These are phyloP conservation scores for Anoplopoma fimbria DNA, from an alignment of 2,113 vertebrate species.

Conservation along the genomic window DNA sequence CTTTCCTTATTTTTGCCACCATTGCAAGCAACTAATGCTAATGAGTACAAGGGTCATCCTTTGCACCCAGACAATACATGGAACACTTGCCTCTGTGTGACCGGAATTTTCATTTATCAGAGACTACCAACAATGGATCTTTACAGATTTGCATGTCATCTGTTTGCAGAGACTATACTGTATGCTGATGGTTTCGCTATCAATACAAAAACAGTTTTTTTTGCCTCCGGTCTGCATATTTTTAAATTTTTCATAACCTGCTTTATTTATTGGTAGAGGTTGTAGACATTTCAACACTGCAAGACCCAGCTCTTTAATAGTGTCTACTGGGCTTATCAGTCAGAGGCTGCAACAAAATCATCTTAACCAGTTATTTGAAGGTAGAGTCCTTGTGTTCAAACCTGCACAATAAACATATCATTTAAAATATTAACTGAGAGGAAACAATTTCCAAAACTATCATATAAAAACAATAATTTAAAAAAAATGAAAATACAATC, in stretches of 20 bases:
- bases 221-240: constrained; percentile 44
- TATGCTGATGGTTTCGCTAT: constrained; percentile 19
- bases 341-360: not conserved
- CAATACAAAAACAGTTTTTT: constrained; percentile 18
- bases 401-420: not conserved
- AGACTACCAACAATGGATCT: constrained; percentile 22
- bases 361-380: not conserved
- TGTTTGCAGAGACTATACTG: constrained; percentile 31
- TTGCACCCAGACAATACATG: constrained; percentile 38
- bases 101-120: constrained; percentile 44
- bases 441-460: not conserved
- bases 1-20: constrained; percentile 37
- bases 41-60: constrained; percentile 44
- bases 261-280: constrained; percentile 18
- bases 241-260: constrained; percentile 11
- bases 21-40: constrained; percentile 31
- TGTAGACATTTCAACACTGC: not conserved
- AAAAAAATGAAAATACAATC: constrained; percentile 59
- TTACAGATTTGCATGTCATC: constrained; percentile 52
- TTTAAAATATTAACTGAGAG: not conserved
- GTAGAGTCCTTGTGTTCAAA: not conserved
- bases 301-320: not conserved
- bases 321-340: not conserved
- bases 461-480: constrained; percentile 2
- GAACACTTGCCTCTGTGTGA: constrained; percentile 52